Evolutionary conservation across 2,888 invertebrate species (phyloP).

Genomic region (Heliconius hortense): DNA sequence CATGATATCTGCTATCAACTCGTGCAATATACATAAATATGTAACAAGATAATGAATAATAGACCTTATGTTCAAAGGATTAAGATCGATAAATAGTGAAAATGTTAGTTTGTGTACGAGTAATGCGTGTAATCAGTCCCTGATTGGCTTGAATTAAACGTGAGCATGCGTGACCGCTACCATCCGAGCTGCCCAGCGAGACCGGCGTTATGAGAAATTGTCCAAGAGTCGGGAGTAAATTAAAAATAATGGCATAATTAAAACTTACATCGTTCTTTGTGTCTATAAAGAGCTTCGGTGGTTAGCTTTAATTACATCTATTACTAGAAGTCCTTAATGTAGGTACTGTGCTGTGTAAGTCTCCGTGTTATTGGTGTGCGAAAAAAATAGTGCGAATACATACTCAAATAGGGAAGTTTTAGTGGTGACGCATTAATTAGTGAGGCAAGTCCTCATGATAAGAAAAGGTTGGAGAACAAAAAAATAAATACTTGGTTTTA

Average conservation of each 20-base stretch:
- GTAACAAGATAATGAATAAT: slow-evolving; percentile 43
- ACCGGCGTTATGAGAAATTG: slow-evolving; percentile 70
- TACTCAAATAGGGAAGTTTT: neutral
- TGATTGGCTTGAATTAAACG: slow-evolving; percentile 82
- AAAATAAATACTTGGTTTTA: neutral
- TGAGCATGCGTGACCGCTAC: slow-evolving; percentile 78
- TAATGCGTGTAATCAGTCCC: slow-evolving; percentile 80
- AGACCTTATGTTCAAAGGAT: slow-evolving; percentile 45
- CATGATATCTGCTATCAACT: slow-evolving; percentile 69
- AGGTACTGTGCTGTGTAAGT: neutral
- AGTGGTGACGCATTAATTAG: slow-evolving; percentile 4
- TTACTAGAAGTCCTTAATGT: slow-evolving; percentile 34
- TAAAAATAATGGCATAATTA: slow-evolving; percentile 78
- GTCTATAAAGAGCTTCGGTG: slow-evolving; percentile 53
- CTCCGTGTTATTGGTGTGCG: neutral
- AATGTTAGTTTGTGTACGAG: slow-evolving; percentile 58
- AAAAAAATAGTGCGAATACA: slow-evolving; percentile 4
- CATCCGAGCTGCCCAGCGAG: slow-evolving; percentile 62
- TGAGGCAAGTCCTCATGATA: neutral
- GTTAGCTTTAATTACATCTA: slow-evolving; percentile 52
- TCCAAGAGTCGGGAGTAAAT: slow-evolving; percentile 65
- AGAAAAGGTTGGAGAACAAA: neutral
- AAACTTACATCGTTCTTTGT: slow-evolving; percentile 66
- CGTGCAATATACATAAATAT: slow-evolving; percentile 34
- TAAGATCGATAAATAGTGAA: slow-evolving; percentile 50